Evolutionary conservation across 2,888 invertebrate genomes (phyloP), one percentile per base, ranked within the genome.

Genomic region (Drosophila recens): DNA sequence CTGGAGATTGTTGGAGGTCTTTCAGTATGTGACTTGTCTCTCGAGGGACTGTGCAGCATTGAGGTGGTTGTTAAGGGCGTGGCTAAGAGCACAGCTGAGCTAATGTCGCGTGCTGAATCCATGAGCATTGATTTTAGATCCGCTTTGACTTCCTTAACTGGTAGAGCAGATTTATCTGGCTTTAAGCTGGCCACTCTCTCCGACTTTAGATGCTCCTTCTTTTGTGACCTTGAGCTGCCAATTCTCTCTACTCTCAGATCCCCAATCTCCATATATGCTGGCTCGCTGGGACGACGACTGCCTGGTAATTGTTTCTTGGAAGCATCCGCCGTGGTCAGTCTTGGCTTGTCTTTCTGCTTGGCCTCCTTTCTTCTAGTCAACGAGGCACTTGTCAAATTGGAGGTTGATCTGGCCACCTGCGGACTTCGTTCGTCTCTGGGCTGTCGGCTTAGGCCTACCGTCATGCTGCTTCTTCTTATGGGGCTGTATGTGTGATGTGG

Each of bases 381-480:
- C 4, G 38, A 15, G n/a, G 48, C 53, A 15, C 38, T 49, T 5
- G 56, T 30, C 48, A 76, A 17, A 10, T 70, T 69, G 0, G 76
- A 73, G 23, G 45, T 76, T 3, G 76, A 76, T 49, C 78, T 66
- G 20, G 59, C 40, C 33, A 51, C 11, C 0, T 43, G 49, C n/a
- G 51, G 13, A 30, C 42, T 53, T 6, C 40, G 58, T 1, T 40
- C 27, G 3, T 62, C 71, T 6, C 13, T 45, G 2, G 15, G 10
- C 3, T 15, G 30, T 0, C 54, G 30, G 0, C 46, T 52, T n/a
- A 36, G 4, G 9, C 54, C 78, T 0, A 48, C 15, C 10, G 52
- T 63, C 52, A 77, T 52, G 58, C 77, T 77, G 48, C 71, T 62
- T 9, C 77, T 52, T 0, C 79, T 49, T 0, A 52, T 45, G 8